Evolutionary conservation across 1,140 invertebrate species (phyloP).

Genomic region (Hestina assimilis): DNA sequence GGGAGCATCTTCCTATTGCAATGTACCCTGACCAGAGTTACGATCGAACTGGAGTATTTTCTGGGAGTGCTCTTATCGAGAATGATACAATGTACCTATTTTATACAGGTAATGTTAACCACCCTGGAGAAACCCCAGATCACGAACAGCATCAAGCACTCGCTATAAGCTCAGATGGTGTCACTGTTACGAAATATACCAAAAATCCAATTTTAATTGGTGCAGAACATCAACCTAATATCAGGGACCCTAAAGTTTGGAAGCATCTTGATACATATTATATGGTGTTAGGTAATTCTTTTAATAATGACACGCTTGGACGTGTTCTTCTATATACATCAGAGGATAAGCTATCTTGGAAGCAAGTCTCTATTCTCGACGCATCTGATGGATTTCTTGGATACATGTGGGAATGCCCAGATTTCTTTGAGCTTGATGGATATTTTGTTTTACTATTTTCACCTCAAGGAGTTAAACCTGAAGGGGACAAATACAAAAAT

Average conservation of each 20-base stretch:
- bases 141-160: slow-evolving; percentile 52
- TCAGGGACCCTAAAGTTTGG: slow-evolving; percentile 72
- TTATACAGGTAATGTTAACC: slow-evolving; percentile 63
- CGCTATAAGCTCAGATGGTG: slow-evolving; percentile 50
- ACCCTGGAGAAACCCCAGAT: slow-evolving; percentile 33
- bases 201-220: slow-evolving; percentile 53
- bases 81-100: slow-evolving; percentile 55
- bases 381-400: slow-evolving; percentile 55
- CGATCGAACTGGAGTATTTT: slow-evolving; percentile 62
- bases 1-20: slow-evolving; percentile 60
- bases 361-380: slow-evolving; percentile 43
- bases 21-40: slow-evolving; percentile 56
- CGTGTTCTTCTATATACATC: slow-evolving; percentile 57
- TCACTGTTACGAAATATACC: slow-evolving; percentile 46
- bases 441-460: slow-evolving; percentile 61
- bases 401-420: slow-evolving; percentile 70
- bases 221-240: slow-evolving; percentile 46
- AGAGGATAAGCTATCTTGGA: slow-evolving; percentile 51
- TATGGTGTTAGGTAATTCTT: slow-evolving; percentile 65
- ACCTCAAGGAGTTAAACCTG: slow-evolving; percentile 59
- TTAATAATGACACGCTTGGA: slow-evolving; percentile 38
- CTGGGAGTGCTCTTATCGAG: slow-evolving; percentile 63
- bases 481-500: slow-evolving; percentile 65
- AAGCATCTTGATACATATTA: slow-evolving; percentile 55
- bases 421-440: slow-evolving; percentile 60